Conservation (phyloP, 2,113 vertebrate species). For the Passer domesticus region DNA sequence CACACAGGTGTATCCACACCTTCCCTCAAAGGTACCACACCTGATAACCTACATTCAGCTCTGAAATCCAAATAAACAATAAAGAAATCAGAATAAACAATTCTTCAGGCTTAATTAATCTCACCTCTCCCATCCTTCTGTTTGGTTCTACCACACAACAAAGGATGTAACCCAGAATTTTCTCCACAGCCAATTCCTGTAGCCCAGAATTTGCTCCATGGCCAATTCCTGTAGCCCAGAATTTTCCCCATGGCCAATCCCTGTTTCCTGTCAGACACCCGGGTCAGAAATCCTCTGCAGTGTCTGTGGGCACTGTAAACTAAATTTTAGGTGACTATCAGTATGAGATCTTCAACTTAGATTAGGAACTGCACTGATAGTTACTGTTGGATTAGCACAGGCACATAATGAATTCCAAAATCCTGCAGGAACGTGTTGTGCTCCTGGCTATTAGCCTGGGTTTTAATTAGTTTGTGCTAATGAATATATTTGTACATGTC, state of each 20-base stretch:
- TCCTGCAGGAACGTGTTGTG: neutral
- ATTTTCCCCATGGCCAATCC: neutral
- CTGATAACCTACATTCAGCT: neutral
- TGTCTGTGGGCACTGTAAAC: neutral
- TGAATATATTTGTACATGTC: slow-evolving; percentile 38
- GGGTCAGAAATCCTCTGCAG: neutral
- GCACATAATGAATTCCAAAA: neutral
- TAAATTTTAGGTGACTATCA: neutral
- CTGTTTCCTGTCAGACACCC: neutral
- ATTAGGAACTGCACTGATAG: neutral
- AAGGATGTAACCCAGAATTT: neutral
- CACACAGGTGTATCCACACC: neutral
- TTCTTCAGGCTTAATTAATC: neutral
- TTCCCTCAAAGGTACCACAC: neutral
- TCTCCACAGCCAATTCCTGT: neutral
- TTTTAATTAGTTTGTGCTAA: slow-evolving; percentile 56
- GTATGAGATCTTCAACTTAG: neutral
- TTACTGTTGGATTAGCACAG: neutral
- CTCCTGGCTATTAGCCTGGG: slow-evolving; percentile 15
- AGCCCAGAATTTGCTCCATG: neutral
- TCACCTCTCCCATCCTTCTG: neutral
- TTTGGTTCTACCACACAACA: neutral
- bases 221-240: neutral
- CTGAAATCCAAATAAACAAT: neutral
- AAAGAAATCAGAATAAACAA: neutral